Base-by-base conservation (phyloP, 2,113 vertebrate species). In the Nothobranchius furzeri region DNA sequence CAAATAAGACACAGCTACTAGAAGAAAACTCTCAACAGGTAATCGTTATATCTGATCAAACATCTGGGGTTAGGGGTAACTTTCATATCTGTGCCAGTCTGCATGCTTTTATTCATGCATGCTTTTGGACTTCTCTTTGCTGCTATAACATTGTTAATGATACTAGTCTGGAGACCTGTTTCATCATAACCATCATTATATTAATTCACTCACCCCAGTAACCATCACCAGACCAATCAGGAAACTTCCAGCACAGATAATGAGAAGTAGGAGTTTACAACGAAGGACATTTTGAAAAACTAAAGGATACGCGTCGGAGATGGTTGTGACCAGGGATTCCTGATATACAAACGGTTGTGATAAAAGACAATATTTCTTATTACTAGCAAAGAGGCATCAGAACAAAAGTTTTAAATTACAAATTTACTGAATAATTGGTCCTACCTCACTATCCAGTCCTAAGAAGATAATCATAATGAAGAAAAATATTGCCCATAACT, bases 391-490 rank as follows among this genome's bases (percentile, higher is more conserved):
- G 13, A 1, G 0, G 11, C 17, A 9, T 70, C 3, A 6, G 2
- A 36, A 35, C 58, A 0, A 7, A 12, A 54, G 11, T 2, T 51
- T 59, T 24, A 20, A 7, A 57, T 45, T 25, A 14, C 3, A 60
- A 68, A 51, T 36, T 11, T 12, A 35, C 9, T 52, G 0, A 43
- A 2, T 10, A 25, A 0, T 0, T 46, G 2, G 7, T 61, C 75
- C 40, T 81, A 92, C 93, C 91, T 93, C 88, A 78, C 90, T 92
- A 61, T 94, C 93, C 48, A 94, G 81, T 56, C 93, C 93, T 40
- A 94, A 78, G 8, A 93, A 86, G 59, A 94, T 83, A 61, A 94
- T 80, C 93, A 94, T 94, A 46, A 92, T 14, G n/a, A 93, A 93
- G 80, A 94, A 94, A 77, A 86, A 92, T 67, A 92, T 50, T 0